A percentile compares a stretch with the other conserved stretches of the same genome.
Evolutionary conservation across 2,888 invertebrate genomes (phyloP).

Genomic region (Gnatocerus cornutus): DNA sequence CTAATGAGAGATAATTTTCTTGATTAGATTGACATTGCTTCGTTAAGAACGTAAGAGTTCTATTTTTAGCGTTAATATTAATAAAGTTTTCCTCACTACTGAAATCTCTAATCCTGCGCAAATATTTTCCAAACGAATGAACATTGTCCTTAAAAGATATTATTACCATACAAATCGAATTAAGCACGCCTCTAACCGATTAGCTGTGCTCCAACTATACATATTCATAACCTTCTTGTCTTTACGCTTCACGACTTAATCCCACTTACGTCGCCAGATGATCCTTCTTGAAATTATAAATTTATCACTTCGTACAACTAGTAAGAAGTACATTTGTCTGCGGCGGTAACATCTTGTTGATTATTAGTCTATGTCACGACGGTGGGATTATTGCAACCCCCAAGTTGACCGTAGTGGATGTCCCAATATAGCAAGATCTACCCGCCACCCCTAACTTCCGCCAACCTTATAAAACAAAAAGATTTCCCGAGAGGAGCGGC

Average conservation of each 20-base stretch:
- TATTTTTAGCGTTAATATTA: neutral
- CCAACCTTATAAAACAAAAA: constrained; percentile 5
- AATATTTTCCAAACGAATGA: constrained; percentile 5
- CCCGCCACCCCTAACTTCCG: too few species aligned
- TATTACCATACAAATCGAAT: constrained; percentile 32
- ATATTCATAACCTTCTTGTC: constrained; percentile 17
- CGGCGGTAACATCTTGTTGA: neutral
- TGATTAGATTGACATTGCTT: neutral
- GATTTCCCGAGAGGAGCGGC: constrained; percentile 6
- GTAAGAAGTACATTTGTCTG: neutral
- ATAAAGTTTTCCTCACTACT: constrained; percentile 1
- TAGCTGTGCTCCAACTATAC: neutral
- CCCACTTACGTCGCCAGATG: neutral
- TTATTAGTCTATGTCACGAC: constrained; percentile 8
- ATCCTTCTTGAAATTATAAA: too few species aligned
- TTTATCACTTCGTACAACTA: neutral
- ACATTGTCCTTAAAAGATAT: constrained; percentile 6
- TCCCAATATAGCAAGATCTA: neutral
- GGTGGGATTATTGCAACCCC: constrained; percentile 5
- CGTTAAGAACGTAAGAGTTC: neutral
- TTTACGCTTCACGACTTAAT: neutral
- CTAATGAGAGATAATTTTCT: neutral
- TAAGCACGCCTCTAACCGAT: constrained; percentile 4
- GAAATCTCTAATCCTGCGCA: neutral
- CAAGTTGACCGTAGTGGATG: neutral